Evolutionary conservation across 2,797 vertebrate species (phyloP), one percentile per base, ranked within the genome.

Genomic region (Silurus aristotelis): DNA sequence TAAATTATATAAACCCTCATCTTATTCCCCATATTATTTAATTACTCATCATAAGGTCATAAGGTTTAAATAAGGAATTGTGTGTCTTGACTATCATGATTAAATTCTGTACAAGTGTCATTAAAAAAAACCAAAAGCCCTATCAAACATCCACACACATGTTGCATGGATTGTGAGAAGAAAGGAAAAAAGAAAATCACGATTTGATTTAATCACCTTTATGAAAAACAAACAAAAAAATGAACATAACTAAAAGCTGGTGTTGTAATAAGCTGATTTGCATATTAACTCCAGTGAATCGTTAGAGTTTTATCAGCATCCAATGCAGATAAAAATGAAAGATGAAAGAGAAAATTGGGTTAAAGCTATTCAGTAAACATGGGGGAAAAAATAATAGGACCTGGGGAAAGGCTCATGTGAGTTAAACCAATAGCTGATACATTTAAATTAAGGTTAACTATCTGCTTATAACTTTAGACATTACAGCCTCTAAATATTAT

Each of bases 381-480:
- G 27, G 52, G 56, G 31, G 56, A 27, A 58, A 56, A 58, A 9
- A 14, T 55, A 56, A 76, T 76, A 76, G 52, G 73, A 76, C 52
- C 73, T 56, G n/a, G 52, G 15, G 6, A 76, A 76, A 76, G 14
- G 25, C 25, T 31, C n/a, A 14, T 76, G 52, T 48, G 7, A 76
- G 15, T 76, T 58, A 5, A 27, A 56, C 7, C 17, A 25, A 55
- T 48, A 55, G 43, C 73, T 56, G 20, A 76, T 76, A 15, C 15
- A n/a, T 75, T 75, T 75, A 55, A 52, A 56, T 75, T 75, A 75
- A 75, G 12, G 72, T 56, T 55, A 75, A 56, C n/a, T 55, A 75
- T 22, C 43, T n/a, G 72, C 73, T 25, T 27, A 76, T 56, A 22
- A 7, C 25, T 56, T 58, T 31, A 76, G 56, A 58, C 73, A 58